These are phyloP conservation scores for Phthorimaea operculella DNA, from an alignment of 1,140 invertebrate species.

Conservation along the genomic window DNA sequence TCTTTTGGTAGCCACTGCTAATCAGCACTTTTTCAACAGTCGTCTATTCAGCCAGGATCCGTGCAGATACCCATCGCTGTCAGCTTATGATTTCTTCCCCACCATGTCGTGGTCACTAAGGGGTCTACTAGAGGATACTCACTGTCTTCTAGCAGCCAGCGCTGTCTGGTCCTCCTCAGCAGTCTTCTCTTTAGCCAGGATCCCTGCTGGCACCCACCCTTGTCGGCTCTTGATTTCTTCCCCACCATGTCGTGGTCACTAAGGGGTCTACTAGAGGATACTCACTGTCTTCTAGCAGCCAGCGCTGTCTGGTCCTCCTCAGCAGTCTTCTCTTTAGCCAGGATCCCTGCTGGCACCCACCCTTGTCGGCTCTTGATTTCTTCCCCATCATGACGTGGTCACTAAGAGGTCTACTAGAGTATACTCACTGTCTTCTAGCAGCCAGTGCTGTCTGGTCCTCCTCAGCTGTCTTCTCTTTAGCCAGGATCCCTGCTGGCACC, in stretches of 20 bases:
- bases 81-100: too few relatives aligned
- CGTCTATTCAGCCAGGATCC: slow-evolving; percentile 72
- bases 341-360: slow-evolving; percentile 82
- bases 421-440: slow-evolving; percentile 76
- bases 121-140: too few relatives aligned
- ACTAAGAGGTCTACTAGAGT: too few relatives aligned
- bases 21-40: slow-evolving; percentile 66
- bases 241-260: too few relatives aligned
- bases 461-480: slow-evolving; percentile 64
- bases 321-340: slow-evolving; percentile 69
- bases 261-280: slow-evolving; percentile 11
- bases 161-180: slow-evolving; percentile 70
- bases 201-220: slow-evolving; percentile 85
- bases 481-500: slow-evolving; percentile 81
- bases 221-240: slow-evolving; percentile 66
- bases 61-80: slow-evolving; percentile 87
- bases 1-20: slow-evolving; percentile 76
- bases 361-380: slow-evolving; percentile 73
- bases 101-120: too few relatives aligned
- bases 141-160: slow-evolving; percentile 78
- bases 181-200: slow-evolving; percentile 71
- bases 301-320: slow-evolving; percentile 72
- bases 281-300: slow-evolving; percentile 77
- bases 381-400: too few relatives aligned
- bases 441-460: slow-evolving; percentile 73